A percentile compares a stretch with the other conserved stretches of the same genome.
These are phyloP conservation scores for Paraplagusia blochii DNA, from an alignment of 2,113 vertebrate species.

Conservation along the genomic window DNA sequence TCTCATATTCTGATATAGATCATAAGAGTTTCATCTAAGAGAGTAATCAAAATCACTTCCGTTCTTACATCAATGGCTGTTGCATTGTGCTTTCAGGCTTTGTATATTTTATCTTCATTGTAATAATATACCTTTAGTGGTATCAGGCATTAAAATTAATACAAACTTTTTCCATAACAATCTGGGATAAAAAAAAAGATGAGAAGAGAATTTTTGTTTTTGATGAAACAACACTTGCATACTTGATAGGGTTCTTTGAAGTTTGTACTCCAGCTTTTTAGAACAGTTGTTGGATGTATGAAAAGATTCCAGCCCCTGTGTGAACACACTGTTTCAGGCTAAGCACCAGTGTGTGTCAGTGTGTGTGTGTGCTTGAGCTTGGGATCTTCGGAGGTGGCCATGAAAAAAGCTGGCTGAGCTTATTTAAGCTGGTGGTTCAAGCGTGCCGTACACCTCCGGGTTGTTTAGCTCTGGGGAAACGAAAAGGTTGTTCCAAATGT, in stretches of 20 bases:
- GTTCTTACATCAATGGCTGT: no score
- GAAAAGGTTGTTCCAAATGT: slow-evolving; percentile 71
- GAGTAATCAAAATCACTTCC: no score
- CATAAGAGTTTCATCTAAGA: no score
- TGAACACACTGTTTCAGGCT: slow-evolving; percentile 11
- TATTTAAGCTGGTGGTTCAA: slow-evolving; percentile 53
- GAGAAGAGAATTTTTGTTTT: background rate
- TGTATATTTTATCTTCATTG: no score
- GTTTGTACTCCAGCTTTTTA: slow-evolving; percentile 23
- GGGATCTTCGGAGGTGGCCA: slow-evolving; percentile 28
- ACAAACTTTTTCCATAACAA: no score
- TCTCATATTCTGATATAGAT: no score
- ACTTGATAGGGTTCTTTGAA: background rate
- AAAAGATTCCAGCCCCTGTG: slow-evolving; percentile 27
- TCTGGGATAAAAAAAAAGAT: background rate
- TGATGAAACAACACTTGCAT: slow-evolving; percentile 5
- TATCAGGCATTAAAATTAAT: no score
- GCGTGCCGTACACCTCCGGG: slow-evolving; percentile 49
- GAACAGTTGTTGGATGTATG: slow-evolving; percentile 21
- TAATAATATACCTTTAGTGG: no score
- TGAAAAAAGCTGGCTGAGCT: slow-evolving; percentile 52
- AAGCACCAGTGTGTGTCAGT: no score
- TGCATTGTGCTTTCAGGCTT: no score
- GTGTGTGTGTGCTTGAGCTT: slow-evolving; percentile 25
- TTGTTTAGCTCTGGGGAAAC: slow-evolving; percentile 50